Conservation (phyloP, 2,113 vertebrate species). For the Seriola dumerili region DNA sequence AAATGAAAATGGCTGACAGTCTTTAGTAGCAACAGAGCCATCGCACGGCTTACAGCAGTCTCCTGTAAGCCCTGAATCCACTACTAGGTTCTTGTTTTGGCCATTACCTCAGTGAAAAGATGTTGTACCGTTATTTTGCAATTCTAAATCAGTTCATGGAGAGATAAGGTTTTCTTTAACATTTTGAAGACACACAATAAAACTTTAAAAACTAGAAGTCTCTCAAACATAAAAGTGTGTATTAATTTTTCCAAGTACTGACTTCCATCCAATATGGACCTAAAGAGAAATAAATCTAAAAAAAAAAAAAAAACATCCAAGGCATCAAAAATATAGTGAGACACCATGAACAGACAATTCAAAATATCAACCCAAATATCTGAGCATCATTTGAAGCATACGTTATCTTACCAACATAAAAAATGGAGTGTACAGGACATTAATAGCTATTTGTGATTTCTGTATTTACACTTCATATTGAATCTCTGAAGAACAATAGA, state of each 20-base stretch:
- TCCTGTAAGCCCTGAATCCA: constrained; percentile 21
- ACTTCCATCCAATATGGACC: constrained; percentile 86
- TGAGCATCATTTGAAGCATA: constrained; percentile 63
- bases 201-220: constrained; percentile 60
- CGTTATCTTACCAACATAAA: constrained; percentile 56
- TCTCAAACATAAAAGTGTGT: constrained; percentile 68
- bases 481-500: constrained; percentile 71
- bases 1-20: constrained; percentile 28
- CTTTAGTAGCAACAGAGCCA: constrained; percentile 15
- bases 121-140: constrained; percentile 17
- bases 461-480: constrained; percentile 82
- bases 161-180: constrained; percentile 36
- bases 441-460: constrained; percentile 79
- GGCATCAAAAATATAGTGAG: constrained; percentile 73
- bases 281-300: constrained; percentile 71
- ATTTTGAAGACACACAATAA: constrained; percentile 46
- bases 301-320: constrained; percentile 61
- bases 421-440: constrained; percentile 73
- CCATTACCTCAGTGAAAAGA: constrained; percentile 44
- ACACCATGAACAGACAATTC: constrained; percentile 70
- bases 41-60: not conserved
- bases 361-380: constrained; percentile 59
- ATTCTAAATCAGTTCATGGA: constrained; percentile 27
- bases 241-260: constrained; percentile 71
- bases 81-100: constrained; percentile 24